These are phyloP conservation scores for Neoscelio sp. DNA, from an alignment of 2,888 invertebrate species.

Conservation along the genomic window DNA sequence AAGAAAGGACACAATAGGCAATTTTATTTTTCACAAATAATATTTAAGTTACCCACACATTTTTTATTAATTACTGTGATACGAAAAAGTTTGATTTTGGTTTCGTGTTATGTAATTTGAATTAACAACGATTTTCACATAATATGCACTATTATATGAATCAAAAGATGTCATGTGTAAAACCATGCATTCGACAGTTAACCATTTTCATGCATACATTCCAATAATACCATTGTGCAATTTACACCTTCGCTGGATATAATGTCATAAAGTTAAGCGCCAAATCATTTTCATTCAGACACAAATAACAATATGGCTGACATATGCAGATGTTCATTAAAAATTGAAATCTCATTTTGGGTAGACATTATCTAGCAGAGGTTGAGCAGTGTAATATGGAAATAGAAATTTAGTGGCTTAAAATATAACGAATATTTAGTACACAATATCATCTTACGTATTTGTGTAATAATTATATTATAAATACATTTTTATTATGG, in stretches of 20 bases:
- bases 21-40: too few relatives aligned
- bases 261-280: constrained; percentile 42
- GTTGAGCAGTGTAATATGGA: too few relatives aligned
- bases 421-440: too few relatives aligned
- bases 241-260: constrained; percentile 28
- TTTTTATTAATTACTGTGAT: too few relatives aligned
- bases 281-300: constrained; percentile 28
- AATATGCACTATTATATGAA: constrained; percentile 8
- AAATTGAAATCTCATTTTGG: constrained; percentile 43
- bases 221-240: constrained; percentile 27
- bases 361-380: constrained; percentile 9
- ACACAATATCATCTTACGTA: too few relatives aligned
- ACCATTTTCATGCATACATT: constrained; percentile 38
- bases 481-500: too few relatives aligned
- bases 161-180: not conserved
- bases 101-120: not conserved
- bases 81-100: too few relatives aligned
- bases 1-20: too few relatives aligned
- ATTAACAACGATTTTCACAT: constrained; percentile 4
- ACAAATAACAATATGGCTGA: constrained; percentile 44
- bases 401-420: too few relatives aligned
- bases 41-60: constrained; percentile 5
- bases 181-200: constrained; percentile 17
- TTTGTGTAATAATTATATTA: too few relatives aligned
- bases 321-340: constrained; percentile 33